Base-by-base conservation (phyloP, 2,113 vertebrate species). In the Blennius ocellaris region DNA sequence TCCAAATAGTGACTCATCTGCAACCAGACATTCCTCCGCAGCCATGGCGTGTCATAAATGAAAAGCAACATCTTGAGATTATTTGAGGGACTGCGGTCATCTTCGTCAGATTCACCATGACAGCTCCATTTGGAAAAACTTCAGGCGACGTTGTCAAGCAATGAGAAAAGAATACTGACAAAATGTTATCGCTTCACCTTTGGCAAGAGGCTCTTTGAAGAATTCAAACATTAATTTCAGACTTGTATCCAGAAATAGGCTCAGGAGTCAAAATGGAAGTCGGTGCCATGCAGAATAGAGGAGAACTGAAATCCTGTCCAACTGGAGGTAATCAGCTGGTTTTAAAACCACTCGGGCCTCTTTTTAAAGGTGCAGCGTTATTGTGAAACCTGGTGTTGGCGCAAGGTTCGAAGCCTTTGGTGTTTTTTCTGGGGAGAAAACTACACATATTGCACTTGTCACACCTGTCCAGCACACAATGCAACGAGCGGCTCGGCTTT, bases 401-500 rank as follows among this genome's bases (percentile, higher is more conserved):
- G 75, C 58, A 40, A 12, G 55, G 12, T 56, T 85, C 17, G 51
- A 56, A 47, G 37, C n/a, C 43, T 36, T 39, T 3, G 37, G 44
- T 74, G 67, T 51, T 74, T 58, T 45, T 63, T 80, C 66, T 37
- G 8, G 74, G 30, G 4, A 30, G 16, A 68, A 70, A 80, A 53
- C 69, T 69, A 43, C 81, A 65, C 61, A n/a, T 73, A 81, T 73
- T 77, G 71, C 81, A 86, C 84, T 70, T 90, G 89, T 90, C 87
- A 80, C 50, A 88, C 83, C 87, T 86, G 84, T 85, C 88, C 87
- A 51, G 83, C 78, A 79, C 68, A 74, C 81, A 79, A 79, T 69
- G 73, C 81, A 40, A 36, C 50, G 50, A 81, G 78, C 41, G 68
- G 53, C 79, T 75, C 59, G 38, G 76, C 81, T 87, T 89, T 88